Evolutionary conservation across 2,113 vertebrate genomes (phyloP).

Genomic region (Silurus meridionalis): DNA sequence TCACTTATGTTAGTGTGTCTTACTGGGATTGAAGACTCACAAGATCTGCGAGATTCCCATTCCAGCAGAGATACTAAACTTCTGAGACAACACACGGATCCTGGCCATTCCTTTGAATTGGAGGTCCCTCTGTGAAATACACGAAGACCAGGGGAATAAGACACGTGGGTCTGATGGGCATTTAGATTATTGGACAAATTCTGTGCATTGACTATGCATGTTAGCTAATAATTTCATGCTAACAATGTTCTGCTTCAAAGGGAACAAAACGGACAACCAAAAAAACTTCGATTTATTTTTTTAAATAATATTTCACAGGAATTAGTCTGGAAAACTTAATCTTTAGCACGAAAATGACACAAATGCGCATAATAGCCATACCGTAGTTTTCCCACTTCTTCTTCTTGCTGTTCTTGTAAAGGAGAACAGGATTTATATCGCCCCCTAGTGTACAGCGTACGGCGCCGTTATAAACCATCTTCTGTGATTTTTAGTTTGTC

Average conservation of each 20-base stretch:
- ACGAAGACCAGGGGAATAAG: neutral
- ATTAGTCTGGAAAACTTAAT: neutral
- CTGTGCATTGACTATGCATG: neutral
- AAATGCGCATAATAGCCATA: neutral
- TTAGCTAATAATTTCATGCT: neutral
- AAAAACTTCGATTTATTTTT: neutral
- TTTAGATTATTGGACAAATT: neutral
- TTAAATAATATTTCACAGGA: neutral
- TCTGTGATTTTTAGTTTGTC: neutral
- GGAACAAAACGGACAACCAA: neutral
- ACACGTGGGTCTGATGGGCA: neutral
- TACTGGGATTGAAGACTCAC: constrained; percentile 69
- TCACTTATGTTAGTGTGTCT: constrained; percentile 46
- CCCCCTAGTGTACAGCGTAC: neutral
- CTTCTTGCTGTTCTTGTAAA: neutral
- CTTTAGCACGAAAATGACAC: neutral
- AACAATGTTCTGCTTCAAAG: neutral
- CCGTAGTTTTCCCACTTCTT: neutral
- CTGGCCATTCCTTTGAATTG: neutral
- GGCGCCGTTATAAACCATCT: too few species aligned
- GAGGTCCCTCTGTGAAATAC: neutral
- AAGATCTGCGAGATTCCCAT: constrained; percentile 50
- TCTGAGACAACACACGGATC: neutral
- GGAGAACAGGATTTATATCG: neutral
- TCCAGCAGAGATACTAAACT: constrained; percentile 25